Base-by-base conservation (phyloP, 2,113 vertebrate genomes). In the Gallinago media region DNA sequence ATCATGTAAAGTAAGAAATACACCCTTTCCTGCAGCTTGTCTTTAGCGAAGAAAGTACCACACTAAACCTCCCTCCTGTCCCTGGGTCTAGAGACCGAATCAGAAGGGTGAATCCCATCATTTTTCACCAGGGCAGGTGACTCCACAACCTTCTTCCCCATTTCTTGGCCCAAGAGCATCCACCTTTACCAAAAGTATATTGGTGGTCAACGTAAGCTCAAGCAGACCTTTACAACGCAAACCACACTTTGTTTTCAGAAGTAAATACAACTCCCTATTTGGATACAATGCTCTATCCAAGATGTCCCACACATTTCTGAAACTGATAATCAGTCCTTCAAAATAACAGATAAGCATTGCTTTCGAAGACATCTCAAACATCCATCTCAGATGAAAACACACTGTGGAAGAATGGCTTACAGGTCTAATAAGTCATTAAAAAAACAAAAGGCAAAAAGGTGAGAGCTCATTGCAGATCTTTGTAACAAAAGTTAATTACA, bases 61-160 rank as follows among this genome's bases (percentile, higher is more conserved):
- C 19, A 54, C 34, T 62, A 25, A 16, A 93, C 44, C 12, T 12
- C 56, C 27, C n/a, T 85, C 44, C 54, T 52, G 27, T 23, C 7
- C 4, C 25, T 27, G 61, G 11, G 8, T 26, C 23, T 46, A 75
- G 38, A 2, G 2, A 55, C 6, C 3, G 0, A 2, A 31, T 74
- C 2, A 3, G 44, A 55, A 79, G 31, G 14, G 15, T 42, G 76
- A 88, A 78, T 32, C 19, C 13, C 29, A 52, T n/a, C 19, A 23
- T 29, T 73, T 32, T 54, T 55, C 61, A 34, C 7, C 22, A 80
- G 11, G 5, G 9, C 2, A n/a, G 16, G 13, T 3, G 3, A 25
- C 31, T 26, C 22, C 36, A 42, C 42, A 54, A 16, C 17, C 10
- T 77, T 14, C 58, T 49, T 1, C 2, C 8, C 5, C 1, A 1